Base-by-base conservation (phyloP, 2,797 vertebrate species). In the Emys orbicularis region DNA sequence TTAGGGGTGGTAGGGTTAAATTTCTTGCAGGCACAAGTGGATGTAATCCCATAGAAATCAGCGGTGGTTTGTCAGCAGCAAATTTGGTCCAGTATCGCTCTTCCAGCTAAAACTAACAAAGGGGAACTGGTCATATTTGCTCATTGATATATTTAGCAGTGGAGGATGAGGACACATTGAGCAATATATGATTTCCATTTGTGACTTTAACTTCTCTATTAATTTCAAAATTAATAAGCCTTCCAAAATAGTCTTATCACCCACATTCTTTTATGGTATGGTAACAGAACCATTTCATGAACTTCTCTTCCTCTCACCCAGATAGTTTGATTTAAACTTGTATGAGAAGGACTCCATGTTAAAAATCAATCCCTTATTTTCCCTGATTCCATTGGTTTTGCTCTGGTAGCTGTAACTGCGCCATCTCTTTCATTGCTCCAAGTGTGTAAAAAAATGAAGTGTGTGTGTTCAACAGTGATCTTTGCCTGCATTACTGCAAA, bases 141-240 rank as follows among this genome's bases (percentile, higher is more conserved):
- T 80, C 29, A 11, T 68, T 87, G 65, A 74, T 89, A 54, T 68
- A 74, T 92, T 96, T 92, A 90, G 83, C 53, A 88, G 9, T 37
- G 23, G 49, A 74, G 37, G 18, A 47, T 76, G 59, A 0, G 0
- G 2, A 0, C 1, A 1, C 84, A 82, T 74, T 84, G 84, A 86
- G 83, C 81, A 86, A 81, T 41, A 5, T 21, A 11, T 54, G 13
- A 89, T 94, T 96, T 84, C 74, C 52, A 34, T 56, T 83, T 89
- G n/a, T 87, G 76, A n/a, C 74, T 90, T 93, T 91, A 87, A 21
- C 25, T 84, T 92, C n/a, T 50, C 54, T 52, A 34, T 61, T 93
- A 59, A 50, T 86, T 94, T 81, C 80, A 23, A 85, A 84, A 56
- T 89, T 93, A 86, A 74, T 77, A 79, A 89, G 72, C 76, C 41